A percentile compares a stretch with the other conserved stretches of the same genome.
These are phyloP conservation scores for Prinia subflava DNA, from an alignment of 2,113 vertebrate genomes.

Conservation along the genomic window DNA sequence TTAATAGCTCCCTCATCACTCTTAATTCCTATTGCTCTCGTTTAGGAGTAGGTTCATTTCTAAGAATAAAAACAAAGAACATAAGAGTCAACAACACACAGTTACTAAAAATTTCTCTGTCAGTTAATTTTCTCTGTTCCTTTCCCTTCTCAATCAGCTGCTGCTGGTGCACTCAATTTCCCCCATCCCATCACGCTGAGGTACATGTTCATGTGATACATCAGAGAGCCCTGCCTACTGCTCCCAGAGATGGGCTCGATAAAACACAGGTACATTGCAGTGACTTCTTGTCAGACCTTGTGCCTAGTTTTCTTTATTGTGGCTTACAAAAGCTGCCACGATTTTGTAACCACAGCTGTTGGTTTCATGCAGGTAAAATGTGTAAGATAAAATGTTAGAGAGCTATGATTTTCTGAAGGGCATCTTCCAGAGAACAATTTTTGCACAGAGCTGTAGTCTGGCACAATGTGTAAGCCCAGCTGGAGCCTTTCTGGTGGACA, in stretches of 20 bases:
- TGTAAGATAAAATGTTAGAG: not conserved
- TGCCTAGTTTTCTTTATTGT: not conserved
- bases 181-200: not conserved
- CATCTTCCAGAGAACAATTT: not conserved
- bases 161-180: not conserved
- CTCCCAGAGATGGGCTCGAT: not conserved
- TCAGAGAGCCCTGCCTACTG: not conserved
- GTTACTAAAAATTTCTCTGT: not conserved
- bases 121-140: not conserved
- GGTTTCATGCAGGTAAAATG: not conserved
- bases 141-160: not conserved
- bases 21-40: not conserved
- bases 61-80: not conserved
- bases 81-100: not conserved
- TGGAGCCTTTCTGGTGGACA: not conserved
- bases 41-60: not conserved
- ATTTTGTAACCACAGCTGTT: not conserved
- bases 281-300: not conserved
- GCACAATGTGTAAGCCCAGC: not conserved
- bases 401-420: not conserved
- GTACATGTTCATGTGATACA: not conserved
- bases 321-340: not conserved
- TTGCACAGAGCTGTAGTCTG: not conserved
- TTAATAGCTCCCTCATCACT: not conserved
- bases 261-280: not conserved